A percentile compares a stretch with the other conserved stretches of the same genome.
phyloP scores from a whole-genome alignment of 2,113 vertebrate genomes.

The Morone chrysops region DNA sequence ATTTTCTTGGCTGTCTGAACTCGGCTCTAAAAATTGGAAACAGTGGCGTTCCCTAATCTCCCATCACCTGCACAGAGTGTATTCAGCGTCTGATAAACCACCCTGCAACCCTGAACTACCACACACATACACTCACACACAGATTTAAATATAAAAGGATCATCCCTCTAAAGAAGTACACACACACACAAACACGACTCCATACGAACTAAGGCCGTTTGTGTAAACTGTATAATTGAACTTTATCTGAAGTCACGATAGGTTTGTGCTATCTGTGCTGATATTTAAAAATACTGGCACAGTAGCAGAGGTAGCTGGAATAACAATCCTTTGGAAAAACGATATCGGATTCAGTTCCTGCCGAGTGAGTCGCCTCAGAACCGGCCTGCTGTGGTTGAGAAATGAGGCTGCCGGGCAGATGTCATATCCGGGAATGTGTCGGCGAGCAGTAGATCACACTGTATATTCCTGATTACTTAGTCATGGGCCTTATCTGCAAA shows the following conservation, averaged over 20 bases:
- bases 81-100: slow-evolving; percentile 71
- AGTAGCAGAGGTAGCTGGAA: slow-evolving; percentile 45
- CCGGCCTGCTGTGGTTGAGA: slow-evolving; percentile 57
- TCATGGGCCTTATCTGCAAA: slow-evolving; percentile 82
- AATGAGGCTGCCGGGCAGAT: slow-evolving; percentile 67
- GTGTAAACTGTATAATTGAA: slow-evolving; percentile 73
- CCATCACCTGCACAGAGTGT: slow-evolving; percentile 69
- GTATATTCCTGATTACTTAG: slow-evolving; percentile 75
- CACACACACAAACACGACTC: slow-evolving; percentile 36
- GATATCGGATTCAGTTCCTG: slow-evolving; percentile 75
- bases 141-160: slow-evolving; percentile 76
- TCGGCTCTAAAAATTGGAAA: slow-evolving; percentile 76
- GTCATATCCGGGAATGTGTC: slow-evolving; percentile 60
- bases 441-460: slow-evolving; percentile 61
- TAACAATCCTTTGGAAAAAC: slow-evolving; percentile 64
- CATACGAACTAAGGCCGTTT: slow-evolving; percentile 34
- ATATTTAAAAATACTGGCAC: slow-evolving; percentile 72
- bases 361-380: slow-evolving; percentile 55
- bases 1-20: slow-evolving; percentile 67
- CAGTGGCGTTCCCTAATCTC: slow-evolving; percentile 79
- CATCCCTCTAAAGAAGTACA: slow-evolving; percentile 42
- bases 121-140: slow-evolving; percentile 26
- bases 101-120: slow-evolving; percentile 40
- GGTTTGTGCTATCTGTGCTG: slow-evolving; percentile 69
- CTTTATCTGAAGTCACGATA: slow-evolving; percentile 63